Base-by-base conservation (phyloP, 1,140 invertebrate species). In the Drosophila ogumai region DNA sequence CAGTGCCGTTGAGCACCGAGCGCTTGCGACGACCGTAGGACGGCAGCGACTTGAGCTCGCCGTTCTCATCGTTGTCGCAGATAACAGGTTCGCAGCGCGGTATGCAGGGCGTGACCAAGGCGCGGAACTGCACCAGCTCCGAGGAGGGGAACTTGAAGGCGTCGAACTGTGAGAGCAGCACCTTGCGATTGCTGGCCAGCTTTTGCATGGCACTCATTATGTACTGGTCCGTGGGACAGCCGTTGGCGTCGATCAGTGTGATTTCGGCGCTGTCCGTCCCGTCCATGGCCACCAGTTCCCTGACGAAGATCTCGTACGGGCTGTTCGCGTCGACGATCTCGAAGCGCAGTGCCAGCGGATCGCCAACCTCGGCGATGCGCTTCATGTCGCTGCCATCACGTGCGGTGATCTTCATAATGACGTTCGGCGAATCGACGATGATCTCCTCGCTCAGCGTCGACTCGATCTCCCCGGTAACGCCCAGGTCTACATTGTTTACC, bases 131-230 rank as follows among this genome's bases (percentile, higher is more conserved):
- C 3, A 99, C 98, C 43, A 98, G 95, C 93, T 98, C 97, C 2
- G 97, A 98, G 46, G 97, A 97, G 9, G 98, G 97, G 94, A 99
- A 99, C 91, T 98, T 98, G 95, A 99, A 99, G 22, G 98, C 98
- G 92, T 98, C 97, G 93, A 98, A 98, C 93, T 97, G 96, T 31
- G 97, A 98, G 54, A 98, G 93, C 31, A 98, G 94, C 68, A 92
- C 82, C 77, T 97, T 97, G 93, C 95, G 95, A 69, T 95, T 95
- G 77, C 94, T 94, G 40, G 95, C 94, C 44, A 97, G 96, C 93
- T 98, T 97, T 93, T 96, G 96, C 61, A 98, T 94, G 15, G 97
- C 96, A 81, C 97, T 97, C 97, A 98, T 98, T 92, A 98, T 98
- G 90, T 97, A 96, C 81, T 97, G 96, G 92, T 98, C 97, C 31